Evolutionary conservation across 1,140 invertebrate genomes (phyloP).

Genomic region (Hylaeus anthracinus): DNA sequence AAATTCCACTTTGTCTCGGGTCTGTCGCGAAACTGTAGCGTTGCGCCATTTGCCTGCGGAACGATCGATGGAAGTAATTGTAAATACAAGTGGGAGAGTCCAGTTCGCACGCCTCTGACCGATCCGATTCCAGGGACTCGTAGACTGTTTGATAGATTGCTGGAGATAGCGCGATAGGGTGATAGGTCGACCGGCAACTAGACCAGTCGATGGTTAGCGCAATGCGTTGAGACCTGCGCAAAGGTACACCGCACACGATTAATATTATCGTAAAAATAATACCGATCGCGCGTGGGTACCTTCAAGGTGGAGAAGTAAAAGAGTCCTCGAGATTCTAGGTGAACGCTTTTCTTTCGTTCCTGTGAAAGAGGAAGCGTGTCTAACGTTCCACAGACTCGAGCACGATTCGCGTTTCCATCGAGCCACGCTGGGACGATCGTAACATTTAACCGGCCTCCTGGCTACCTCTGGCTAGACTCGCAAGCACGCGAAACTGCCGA

Average conservation of each 20-base stretch:
- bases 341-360: slow-evolving; percentile 49
- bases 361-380: slow-evolving; percentile 67
- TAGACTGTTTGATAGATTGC: neutral
- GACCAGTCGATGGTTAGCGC: slow-evolving; percentile 18
- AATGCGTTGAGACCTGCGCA: slow-evolving; percentile 1
- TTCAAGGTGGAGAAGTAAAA: slow-evolving; percentile 52
- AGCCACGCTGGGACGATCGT: slow-evolving; percentile 69
- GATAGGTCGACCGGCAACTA: neutral
- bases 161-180: slow-evolving; percentile 2
- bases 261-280: no score
- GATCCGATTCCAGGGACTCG: slow-evolving; percentile 33
- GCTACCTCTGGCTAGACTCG: slow-evolving; percentile 52
- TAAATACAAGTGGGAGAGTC: slow-evolving; percentile 14
- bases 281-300: no score
- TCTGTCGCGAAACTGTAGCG: no score
- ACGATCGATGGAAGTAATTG: neutral
- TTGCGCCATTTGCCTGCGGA: neutral
- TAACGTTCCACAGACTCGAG: slow-evolving; percentile 33
- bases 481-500: slow-evolving; percentile 62
- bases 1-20: no score
- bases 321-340: slow-evolving; percentile 39
- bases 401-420: slow-evolving; percentile 19
- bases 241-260: no score
- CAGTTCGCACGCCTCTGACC: slow-evolving; percentile 49
- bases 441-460: slow-evolving; percentile 68